Evolutionary conservation across 2,888 invertebrate genomes (phyloP).

Genomic region (Prenolepis imparis): DNA sequence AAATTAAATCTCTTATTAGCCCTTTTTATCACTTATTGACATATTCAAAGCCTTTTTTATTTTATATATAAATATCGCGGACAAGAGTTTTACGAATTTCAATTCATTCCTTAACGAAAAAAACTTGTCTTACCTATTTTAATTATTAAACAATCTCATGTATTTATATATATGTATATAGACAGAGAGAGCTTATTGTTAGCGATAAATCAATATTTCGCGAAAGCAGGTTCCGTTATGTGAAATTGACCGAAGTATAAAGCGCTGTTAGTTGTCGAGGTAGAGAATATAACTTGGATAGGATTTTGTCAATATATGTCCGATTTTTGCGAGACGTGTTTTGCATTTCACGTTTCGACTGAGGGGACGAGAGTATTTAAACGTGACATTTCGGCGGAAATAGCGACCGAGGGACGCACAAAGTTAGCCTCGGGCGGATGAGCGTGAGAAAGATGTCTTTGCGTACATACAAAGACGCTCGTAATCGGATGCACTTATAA

Average conservation of each 20-base stretch:
- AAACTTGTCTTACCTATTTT: not conserved
- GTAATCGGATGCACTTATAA: constrained; percentile 42
- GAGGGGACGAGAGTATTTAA: not conserved
- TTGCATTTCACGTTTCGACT: not conserved
- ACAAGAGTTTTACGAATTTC: too few relatives aligned
- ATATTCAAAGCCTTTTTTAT: too few relatives aligned
- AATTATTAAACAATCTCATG: constrained; percentile 3
- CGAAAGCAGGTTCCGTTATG: not conserved
- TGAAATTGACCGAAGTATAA: not conserved
- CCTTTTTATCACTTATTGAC: too few relatives aligned
- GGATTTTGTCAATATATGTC: not conserved
- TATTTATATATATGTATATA: not conserved
- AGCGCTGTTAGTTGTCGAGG: not conserved
- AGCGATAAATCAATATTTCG: not conserved
- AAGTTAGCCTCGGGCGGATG: not conserved
- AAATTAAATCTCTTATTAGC: too few relatives aligned
- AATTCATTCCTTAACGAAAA: not conserved
- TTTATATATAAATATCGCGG: too few relatives aligned
- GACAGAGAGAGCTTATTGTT: not conserved
- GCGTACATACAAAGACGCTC: constrained; percentile 41
- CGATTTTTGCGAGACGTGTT: not conserved
- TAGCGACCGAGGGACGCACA: constrained; percentile 1
- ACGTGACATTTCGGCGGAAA: constrained; percentile 42
- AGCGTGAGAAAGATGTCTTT: constrained; percentile 42
- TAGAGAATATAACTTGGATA: not conserved